phyloP scores from a whole-genome alignment of 2,113 vertebrate species.

The Marmota flaviventris region DNA sequence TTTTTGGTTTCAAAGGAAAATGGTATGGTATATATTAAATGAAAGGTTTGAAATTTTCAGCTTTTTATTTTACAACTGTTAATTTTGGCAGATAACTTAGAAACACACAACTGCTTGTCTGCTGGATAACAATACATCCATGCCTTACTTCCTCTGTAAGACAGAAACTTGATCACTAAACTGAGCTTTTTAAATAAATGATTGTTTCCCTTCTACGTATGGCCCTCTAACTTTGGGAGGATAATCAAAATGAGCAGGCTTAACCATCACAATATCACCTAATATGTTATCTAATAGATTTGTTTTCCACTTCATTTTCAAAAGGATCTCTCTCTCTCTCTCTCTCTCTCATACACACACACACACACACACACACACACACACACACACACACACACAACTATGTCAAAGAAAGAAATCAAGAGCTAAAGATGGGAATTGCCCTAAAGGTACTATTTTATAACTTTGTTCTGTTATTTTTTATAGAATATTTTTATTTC shows the following conservation, averaged over 20 bases:
- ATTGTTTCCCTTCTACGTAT: neutral
- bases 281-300: conserved; percentile 32
- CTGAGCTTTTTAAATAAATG: neutral
- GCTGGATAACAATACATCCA: conserved; percentile 27
- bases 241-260: conserved; percentile 1
- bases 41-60: conserved; percentile 51
- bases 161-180: conserved; percentile 43
- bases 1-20: conserved; percentile 62
- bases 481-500: neutral
- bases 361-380: neutral
- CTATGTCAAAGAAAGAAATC: conserved; percentile 28
- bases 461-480: neutral
- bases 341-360: neutral
- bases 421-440: neutral
- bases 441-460: conserved; percentile 11
- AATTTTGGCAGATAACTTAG: conserved; percentile 58
- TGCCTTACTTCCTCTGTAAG: neutral
- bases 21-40: conserved; percentile 20
- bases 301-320: conserved; percentile 34
- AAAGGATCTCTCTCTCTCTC: neutral
- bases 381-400: neutral
- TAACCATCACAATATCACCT: conserved; percentile 12
- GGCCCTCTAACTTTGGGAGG: neutral
- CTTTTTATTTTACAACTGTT: conserved; percentile 63
- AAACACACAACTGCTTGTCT: conserved; percentile 40